These are phyloP conservation scores for Thunnus maccoyii DNA, from an alignment of 2,113 vertebrate species.

Conservation along the genomic window DNA sequence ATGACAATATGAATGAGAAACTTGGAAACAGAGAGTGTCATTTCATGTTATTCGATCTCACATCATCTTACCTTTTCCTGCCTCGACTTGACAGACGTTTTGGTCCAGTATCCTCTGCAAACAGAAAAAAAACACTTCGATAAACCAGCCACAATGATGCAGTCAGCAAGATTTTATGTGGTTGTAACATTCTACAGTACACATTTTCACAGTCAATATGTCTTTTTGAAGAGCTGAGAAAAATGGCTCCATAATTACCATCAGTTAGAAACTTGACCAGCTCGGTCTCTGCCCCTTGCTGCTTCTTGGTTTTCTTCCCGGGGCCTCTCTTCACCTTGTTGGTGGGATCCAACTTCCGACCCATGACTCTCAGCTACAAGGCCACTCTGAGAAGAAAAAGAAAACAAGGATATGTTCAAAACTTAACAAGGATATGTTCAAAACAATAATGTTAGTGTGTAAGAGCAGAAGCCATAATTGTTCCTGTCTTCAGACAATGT, in stretches of 20 bases:
- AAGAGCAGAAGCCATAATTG: not conserved
- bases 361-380: constrained; percentile 84
- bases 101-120: constrained; percentile 67
- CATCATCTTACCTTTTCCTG: constrained; percentile 86
- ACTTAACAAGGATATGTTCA: not conserved
- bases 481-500: too few species aligned
- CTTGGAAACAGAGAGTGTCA: not conserved
- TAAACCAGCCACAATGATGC: not conserved
- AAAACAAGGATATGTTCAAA: not conserved
- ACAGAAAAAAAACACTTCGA: not conserved
- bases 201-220: not conserved
- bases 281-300: constrained; percentile 93
- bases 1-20: constrained; percentile 33
- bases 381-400: constrained; percentile 28
- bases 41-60: not conserved
- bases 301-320: constrained; percentile 92
- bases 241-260: constrained; percentile 56
- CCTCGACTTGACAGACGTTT: constrained; percentile 91
- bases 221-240: not conserved
- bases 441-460: not conserved
- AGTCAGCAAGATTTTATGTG: not conserved
- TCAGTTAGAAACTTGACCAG: constrained; percentile 86
- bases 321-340: constrained; percentile 91
- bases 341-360: constrained; percentile 92
- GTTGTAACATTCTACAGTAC: not conserved